These are phyloP conservation scores for Dermochelys coriacea DNA, from an alignment of 2,797 vertebrate genomes.

Conservation along the genomic window DNA sequence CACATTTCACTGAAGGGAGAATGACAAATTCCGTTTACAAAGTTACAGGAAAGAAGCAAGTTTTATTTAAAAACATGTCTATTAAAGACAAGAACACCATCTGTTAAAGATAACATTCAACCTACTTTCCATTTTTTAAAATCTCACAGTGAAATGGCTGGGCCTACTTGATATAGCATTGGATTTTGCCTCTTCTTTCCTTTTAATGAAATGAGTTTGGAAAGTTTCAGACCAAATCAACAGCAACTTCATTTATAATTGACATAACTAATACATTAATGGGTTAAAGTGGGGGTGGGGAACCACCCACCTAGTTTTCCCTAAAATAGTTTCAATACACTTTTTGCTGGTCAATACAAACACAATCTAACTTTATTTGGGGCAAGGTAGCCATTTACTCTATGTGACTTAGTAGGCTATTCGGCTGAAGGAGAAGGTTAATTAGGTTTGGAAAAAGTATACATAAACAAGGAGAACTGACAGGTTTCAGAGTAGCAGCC, in stretches of 20 bases:
- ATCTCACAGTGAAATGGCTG: conserved; percentile 36
- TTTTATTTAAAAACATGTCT: conserved; percentile 75
- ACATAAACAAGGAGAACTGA: not conserved
- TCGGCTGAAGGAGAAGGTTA: not conserved
- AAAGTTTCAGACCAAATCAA: conserved; percentile 59
- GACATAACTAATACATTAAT: conserved; percentile 65
- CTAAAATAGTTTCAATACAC: conserved; percentile 51
- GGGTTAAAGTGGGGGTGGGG: conserved; percentile 38
- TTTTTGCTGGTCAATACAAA: conserved; percentile 61
- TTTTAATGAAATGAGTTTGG: conserved; percentile 54
- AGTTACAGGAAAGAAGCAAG: conserved; percentile 69
- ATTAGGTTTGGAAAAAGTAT: not conserved
- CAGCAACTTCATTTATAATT: conserved; percentile 48
- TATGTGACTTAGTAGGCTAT: not conserved
- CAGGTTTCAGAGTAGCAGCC: no score
- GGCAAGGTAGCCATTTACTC: not conserved
- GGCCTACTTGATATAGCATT: conserved; percentile 3
- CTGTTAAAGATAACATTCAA: conserved; percentile 72
- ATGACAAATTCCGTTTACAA: conserved; percentile 75
- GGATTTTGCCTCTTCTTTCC: conserved; percentile 39
- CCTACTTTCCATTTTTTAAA: conserved; percentile 62
- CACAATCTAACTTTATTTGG: conserved; percentile 40
- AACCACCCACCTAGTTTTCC: conserved; percentile 38
- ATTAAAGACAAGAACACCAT: conserved; percentile 70
- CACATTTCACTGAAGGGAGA: conserved; percentile 50